Base-by-base conservation (phyloP, 2,888 invertebrate species). In the Drosophila seclusa region DNA sequence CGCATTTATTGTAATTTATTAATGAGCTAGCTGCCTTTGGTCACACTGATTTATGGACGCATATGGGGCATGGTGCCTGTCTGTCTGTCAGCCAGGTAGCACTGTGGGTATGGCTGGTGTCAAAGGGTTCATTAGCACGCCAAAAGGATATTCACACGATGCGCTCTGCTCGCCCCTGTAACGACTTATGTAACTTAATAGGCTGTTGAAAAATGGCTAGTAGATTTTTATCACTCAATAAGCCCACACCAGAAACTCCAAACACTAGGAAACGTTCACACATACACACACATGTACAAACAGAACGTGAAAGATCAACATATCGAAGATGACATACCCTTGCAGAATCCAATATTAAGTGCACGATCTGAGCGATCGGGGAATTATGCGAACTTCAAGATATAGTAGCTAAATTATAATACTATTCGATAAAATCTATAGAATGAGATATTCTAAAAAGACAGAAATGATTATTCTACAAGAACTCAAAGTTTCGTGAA, bases 61-160 rank as follows among this genome's bases (percentile, higher is more conserved):
- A 88, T 77, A 74, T 83, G 49, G 70, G 69, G 74, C 73, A 86
- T 83, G 88, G 38, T 73, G 73, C 70, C 75, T 73, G 67, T 68
- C 27, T 10, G 36, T 62, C 52, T 86, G 83, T 72, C 79, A 68
- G 61, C 11, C 64, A 68, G 78, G 42, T 42, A n/a, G 57, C 67
- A 55, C 10, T 16, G 48, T 61, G 54, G 65, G 40, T 50, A 62
- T 31, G 65, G 48, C 7, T 57, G 54, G 76, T 76, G 82, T 82
- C 76, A 86, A 88, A 88, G 84, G 89, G 87, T 88, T 82, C 87
- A 81, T 87, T 84, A 82, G 70, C 87, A 88, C 82, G 77, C 73
- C 73, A 73, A 74, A 86, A 84, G 86, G 89, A 87, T 84, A 88
- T 89, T 83, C 86, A 88, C 86, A 83, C 86, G 80, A 60, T 79